Base-by-base conservation (phyloP, 2,888 invertebrate genomes). In the Drosophila vallismaia region DNA sequence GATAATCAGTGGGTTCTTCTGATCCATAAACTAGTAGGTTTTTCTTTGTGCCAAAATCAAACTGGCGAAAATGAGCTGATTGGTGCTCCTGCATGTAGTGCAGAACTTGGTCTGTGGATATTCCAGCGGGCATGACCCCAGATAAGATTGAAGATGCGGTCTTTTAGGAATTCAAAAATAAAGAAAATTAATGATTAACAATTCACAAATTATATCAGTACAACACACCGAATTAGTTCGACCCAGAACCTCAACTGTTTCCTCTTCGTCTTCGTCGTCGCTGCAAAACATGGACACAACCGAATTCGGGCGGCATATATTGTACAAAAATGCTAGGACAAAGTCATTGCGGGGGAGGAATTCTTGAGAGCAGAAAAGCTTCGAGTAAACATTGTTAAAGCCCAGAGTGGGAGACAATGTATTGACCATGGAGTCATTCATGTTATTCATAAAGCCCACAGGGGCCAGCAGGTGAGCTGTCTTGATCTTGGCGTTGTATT, bases 281-380 rank as follows among this genome's bases (percentile, higher is more conserved):
- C 60, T 69, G 14, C 79, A 77, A 12, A 95, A 67, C 0, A 28
- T 40, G n/a, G 48, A 50, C 9, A 57, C 59, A 5, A 59, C 44
- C 0, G 82, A 76, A 3, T 76, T 56, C 1, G 72, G 68, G 0
- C 59, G 74, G 78, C 95, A 95, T 0, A 1, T 45, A 0, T 91
- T 72, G 63, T 92, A 89, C 0, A 93, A 92, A 4, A 93, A 89
- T 0, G 92, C 89, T 0, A 91, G 89, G 74, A 93, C 87, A 1
- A 94, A 89, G 0, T 87, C 89, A 53, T 83, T 91, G 38, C 93
- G 93, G 0, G 95, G 95, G 49, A 94, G 70, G 69, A 96, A 94
- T 78, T 96, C 95, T 36, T 93, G 79, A 2, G 70, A 73, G 24
- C 73, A 74, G 54, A 89, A 78, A 3, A 89, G 19, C 0, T 40